Evolutionary conservation across 1,140 invertebrate genomes (phyloP), one percentile per base, ranked within the genome.

Genomic region (Drosophila insularis): DNA sequence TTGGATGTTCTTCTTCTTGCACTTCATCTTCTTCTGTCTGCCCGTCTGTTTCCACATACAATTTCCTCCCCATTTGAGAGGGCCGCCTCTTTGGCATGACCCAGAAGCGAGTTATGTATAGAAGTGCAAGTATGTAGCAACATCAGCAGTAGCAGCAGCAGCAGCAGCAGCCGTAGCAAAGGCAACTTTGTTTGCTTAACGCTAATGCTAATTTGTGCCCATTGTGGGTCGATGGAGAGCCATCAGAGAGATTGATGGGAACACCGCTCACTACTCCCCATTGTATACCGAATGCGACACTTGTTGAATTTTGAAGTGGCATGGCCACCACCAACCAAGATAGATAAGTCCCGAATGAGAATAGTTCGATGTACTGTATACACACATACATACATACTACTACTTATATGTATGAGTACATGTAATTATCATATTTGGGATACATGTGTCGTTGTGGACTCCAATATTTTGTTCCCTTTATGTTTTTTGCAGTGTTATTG

Each of bases 161-260:
- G 58, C 55, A 74, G 58, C 63, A 39, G 54, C 27, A 17, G 31
- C 11, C 11, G 14, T 31, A 56, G 58, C 61, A 27, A 50, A 50
- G 23, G 27, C 39, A 71, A 74, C 76, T 76, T 66, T 76, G 59
- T 69, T 63, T 39, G 58, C 21, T 64, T 76, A 76, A 74, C 74
- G 73, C 37, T 21, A 72, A 75, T 76, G 73, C 73, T 76, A 76
- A 76, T 69, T 76, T 63, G 31, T 70, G 61, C 21, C 70, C 78
- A 74, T 76, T 69, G 68, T 76, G 73, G 73, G 73, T 76, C 68
- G 76, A 73, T 76, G 39, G 74, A 73, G 40, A 40, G 53, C 65
- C 39, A 37, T 67, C 31, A 43, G 5, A 35, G 32, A 14, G 39
- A 68, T 68, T 62, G 60, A 43, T 68, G 66, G 53, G 55, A 58